Conservation (phyloP, 2,888 invertebrate genomes). For the Sesia bembeciformis region DNA sequence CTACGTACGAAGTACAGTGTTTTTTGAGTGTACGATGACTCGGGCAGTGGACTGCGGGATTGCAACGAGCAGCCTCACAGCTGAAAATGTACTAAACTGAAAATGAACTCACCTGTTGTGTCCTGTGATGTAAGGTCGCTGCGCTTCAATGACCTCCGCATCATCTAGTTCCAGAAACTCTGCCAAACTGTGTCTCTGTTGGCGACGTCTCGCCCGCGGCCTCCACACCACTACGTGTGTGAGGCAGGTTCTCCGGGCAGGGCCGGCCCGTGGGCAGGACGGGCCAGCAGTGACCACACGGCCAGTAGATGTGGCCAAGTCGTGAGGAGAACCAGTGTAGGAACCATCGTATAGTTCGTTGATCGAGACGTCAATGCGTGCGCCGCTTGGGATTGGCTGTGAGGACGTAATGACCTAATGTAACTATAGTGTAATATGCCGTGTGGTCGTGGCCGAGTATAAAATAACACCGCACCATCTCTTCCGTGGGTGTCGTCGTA, state of each 20-base stretch:
- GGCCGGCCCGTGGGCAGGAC: slow-evolving; percentile 85
- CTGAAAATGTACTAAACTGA: no score
- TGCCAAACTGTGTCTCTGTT: slow-evolving; percentile 81
- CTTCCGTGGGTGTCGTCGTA: no score
- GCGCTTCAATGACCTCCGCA: slow-evolving; percentile 82
- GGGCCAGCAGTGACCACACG: slow-evolving; percentile 82
- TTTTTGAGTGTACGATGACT: no score
- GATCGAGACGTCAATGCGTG: slow-evolving; percentile 94
- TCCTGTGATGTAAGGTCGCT: slow-evolving; percentile 91
- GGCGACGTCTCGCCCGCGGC: slow-evolving; percentile 73
- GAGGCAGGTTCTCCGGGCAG: slow-evolving; percentile 83
- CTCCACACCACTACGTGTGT: slow-evolving; percentile 87
- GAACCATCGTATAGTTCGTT: slow-evolving; percentile 97
- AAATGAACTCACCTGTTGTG: slow-evolving; percentile 79
- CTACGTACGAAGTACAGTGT: no score
- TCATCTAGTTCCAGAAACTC: slow-evolving; percentile 93
- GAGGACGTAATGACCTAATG: no score
- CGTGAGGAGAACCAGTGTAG: slow-evolving; percentile 94
- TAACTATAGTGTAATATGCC: no score
- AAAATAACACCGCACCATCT: no score
- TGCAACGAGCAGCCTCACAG: no score
- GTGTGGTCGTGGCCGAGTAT: no score
- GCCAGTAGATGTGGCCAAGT: slow-evolving; percentile 85
- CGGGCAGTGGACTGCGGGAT: no score
- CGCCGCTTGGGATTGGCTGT: slow-evolving; percentile 83